Base-by-base conservation (phyloP, 2,113 vertebrate species). In the Andinoacara biseriatus region DNA sequence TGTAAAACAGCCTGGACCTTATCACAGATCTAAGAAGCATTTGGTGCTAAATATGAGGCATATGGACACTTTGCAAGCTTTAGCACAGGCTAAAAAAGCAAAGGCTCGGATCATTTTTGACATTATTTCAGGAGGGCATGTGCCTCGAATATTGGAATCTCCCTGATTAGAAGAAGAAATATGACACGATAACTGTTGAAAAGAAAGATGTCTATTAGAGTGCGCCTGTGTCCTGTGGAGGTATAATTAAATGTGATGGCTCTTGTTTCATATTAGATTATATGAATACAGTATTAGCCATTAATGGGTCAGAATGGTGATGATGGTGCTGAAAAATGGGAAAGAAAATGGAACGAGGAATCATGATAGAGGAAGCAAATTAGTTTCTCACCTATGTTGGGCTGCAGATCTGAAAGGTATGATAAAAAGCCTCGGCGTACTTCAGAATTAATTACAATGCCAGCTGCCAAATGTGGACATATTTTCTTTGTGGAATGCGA, bases 381-480 rank as follows among this genome's bases (percentile, higher is more conserved):
- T 59, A 81, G 89, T 86, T 80, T 46, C 65, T 86, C 87, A 91
- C 81, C 92, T 78, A 69, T 49, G 54, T 59, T 58, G 62, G 58
- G 58, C 60, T 2, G 13, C 57, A 58, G 74, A 82, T 85, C 62
- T 85, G n/a, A 80, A 58, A 83, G 13, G 75, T 80, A 54, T 69
- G 46, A n/a, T 89, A 79, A 61, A 61, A 58, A 14, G 60, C n/a
- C 65, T 67, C 29, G 14, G 54, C 58, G 31, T 24, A 31, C 60
- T 86, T 85, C 63, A 80, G 22, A 87, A 85, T 82, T 91, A 91
- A 93, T 86, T 90, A 74, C 49, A 7, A 17, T 10, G 54, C 62
- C 84, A 90, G 87, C 90, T 88, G 89, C 74, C 87, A 83, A 90
- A 85, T 33, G 85, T 38, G 76, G 83, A 90, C 83, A 83, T 58